These are phyloP conservation scores for Selenia dentaria DNA, from an alignment of 2,888 invertebrate species.

Conservation along the genomic window DNA sequence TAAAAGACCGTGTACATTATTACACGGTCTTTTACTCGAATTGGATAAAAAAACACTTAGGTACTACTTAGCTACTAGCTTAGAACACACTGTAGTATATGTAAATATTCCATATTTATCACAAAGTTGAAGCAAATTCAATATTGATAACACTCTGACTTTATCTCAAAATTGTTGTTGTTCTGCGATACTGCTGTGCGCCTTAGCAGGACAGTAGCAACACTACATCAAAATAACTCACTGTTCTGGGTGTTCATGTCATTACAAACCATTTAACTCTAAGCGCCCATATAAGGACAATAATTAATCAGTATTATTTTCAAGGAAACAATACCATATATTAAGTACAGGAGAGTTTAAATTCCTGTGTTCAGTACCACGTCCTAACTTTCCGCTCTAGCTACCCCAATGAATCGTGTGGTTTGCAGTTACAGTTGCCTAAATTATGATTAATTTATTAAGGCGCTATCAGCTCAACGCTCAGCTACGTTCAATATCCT, in stretches of 20 bases:
- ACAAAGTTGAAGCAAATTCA: too few species aligned
- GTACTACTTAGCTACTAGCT: too few species aligned
- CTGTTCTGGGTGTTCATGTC: conserved; percentile 34
- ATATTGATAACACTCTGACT: too few species aligned
- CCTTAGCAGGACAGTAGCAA: conserved; percentile 19
- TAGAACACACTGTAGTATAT: too few species aligned
- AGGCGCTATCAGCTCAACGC: too few species aligned
- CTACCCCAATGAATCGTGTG: conserved; percentile 35
- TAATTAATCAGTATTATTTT: conserved; percentile 23
- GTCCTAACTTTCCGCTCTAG: conserved; percentile 37
- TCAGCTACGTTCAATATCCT: too few species aligned
- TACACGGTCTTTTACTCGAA: too few species aligned
- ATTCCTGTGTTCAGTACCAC: conserved; percentile 15
- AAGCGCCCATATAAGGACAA: conserved; percentile 43
- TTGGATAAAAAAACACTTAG: too few species aligned
- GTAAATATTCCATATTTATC: too few species aligned
- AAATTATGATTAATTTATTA: conserved; percentile 37
- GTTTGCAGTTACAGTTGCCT: conserved; percentile 42
- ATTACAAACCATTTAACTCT: conserved; percentile 42
- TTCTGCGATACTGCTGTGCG: too few species aligned
- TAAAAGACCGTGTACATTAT: too few species aligned
- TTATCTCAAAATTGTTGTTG: too few species aligned
- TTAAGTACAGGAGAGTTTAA: conserved; percentile 5
- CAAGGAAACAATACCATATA: conserved; percentile 20
- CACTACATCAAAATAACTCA: conserved; percentile 38